A percentile compares a stretch with the other conserved stretches of the same genome.
phyloP scores from a whole-genome alignment of 2,888 invertebrate genomes.

The Zeuzera pyrina region DNA sequence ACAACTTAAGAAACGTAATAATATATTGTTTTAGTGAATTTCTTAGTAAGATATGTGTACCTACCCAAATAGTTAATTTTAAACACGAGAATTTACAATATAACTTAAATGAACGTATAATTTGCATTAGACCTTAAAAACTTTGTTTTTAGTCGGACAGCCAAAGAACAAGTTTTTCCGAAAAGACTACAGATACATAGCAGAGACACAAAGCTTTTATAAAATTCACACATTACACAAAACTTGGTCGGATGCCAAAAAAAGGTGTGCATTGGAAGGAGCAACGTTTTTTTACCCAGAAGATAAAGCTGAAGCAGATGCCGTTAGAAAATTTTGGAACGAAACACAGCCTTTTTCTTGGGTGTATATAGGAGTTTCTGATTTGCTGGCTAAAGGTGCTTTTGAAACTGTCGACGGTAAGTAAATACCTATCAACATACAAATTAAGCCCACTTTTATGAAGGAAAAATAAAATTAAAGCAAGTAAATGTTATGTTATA shows the following conservation, averaged over 20 bases:
- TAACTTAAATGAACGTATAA: too few species aligned
- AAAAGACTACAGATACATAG: conserved; percentile 40
- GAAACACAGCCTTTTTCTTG: conserved; percentile 20
- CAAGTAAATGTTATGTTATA: too few species aligned
- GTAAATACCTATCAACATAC: conserved; percentile 2
- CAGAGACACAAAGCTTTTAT: conserved; percentile 35
- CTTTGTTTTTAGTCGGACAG: conserved; percentile 33
- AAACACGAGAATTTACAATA: too few species aligned
- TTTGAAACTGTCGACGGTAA: conserved; percentile 37
- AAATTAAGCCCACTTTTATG: background rate
- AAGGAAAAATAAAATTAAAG: background rate
- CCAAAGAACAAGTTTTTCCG: conserved; percentile 36
- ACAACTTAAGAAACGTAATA: too few species aligned
- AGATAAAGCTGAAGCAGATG: conserved; percentile 29
- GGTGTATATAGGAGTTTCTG: conserved; percentile 37
- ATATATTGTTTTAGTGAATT: too few species aligned
- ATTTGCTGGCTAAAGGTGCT: conserved; percentile 31
- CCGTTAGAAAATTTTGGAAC: conserved; percentile 26
- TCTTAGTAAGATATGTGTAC: too few species aligned
- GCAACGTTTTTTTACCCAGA: conserved; percentile 41
- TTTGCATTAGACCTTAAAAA: too few species aligned
- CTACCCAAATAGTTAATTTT: too few species aligned
- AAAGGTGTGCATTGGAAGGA: conserved; percentile 38
- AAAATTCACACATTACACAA: conserved; percentile 41
- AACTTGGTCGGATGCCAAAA: conserved; percentile 38